Base-by-base conservation (phyloP, 2,888 invertebrate species). In the Alloscopus bannaensis region DNA sequence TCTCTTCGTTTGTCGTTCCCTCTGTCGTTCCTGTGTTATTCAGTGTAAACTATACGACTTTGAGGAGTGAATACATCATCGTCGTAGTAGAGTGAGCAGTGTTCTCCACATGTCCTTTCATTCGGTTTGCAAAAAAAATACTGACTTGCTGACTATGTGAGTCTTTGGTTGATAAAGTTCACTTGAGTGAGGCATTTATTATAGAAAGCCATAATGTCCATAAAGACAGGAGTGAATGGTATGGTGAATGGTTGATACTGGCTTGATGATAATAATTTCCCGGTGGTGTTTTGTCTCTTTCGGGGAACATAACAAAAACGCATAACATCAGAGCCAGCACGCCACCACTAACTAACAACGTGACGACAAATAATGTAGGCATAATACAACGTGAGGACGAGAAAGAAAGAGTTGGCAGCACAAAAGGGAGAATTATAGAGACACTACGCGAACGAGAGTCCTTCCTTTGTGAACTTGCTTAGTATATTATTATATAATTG, bases 241-340 rank as follows among this genome's bases (percentile, higher is more conserved):
- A n/a, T n/a, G n/a, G n/a, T n/a, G n/a, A n/a, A n/a, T n/a, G n/a
- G n/a, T n/a, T n/a, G n/a, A n/a, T n/a, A n/a, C n/a, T n/a, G n/a
- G 13, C 26, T 3, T 26, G 22, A 66, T 66, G 26, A 28, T 45
- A 66, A 65, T 75, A 75, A 75, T 75, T 75, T 75, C 75, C 66
- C 75, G 28, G 65, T 66, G 75, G 62, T 59, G 59, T 8, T 59
- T 18, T 59, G 36, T 52, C 24, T 31, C 31, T 59, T 11, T 31
- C 18, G 16, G 20, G 13, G 18, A 18, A 59, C n/a, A 59, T 4
- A 36, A 13, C 36, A 22, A 52, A n/a, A n/a, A n/a, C n/a, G n/a
- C n/a, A n/a, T n/a, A n/a, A 52, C 22, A 52, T 3, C 18, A n/a
- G 45, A 45, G n/a, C 45, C 13, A 22, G 20, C 59, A 59, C 18